phyloP scores from a whole-genome alignment of 1,140 invertebrate species.

The Conus ventricosus region DNA sequence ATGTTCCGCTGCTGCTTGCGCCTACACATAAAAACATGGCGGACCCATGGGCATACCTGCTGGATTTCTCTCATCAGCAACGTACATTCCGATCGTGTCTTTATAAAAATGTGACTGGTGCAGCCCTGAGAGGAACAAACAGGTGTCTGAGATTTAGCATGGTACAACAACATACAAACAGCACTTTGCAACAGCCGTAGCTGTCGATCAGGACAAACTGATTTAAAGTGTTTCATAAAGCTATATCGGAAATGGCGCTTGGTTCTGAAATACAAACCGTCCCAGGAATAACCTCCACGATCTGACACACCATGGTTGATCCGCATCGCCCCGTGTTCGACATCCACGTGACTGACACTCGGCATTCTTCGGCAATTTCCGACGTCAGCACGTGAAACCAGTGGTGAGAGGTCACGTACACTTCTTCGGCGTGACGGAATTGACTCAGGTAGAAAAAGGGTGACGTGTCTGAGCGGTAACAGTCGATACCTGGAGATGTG shows the following conservation, averaged over 20 bases:
- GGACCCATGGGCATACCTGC: neutral
- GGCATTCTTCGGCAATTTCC: slow-evolving; percentile 17
- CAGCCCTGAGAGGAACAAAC: neutral
- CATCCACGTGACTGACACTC: slow-evolving; percentile 23
- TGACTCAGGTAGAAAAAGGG: slow-evolving; percentile 23
- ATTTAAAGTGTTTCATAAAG: neutral
- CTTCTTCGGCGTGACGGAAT: slow-evolving; percentile 6
- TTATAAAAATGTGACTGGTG: neutral
- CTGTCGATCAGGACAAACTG: neutral
- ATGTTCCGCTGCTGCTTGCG: neutral
- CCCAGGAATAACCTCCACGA: slow-evolving; percentile 12
- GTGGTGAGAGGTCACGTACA: neutral
- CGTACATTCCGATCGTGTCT: neutral
- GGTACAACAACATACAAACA: neutral
- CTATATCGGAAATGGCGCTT: neutral
- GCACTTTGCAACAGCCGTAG: neutral
- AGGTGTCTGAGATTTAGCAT: neutral
- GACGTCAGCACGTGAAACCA: slow-evolving; percentile 25
- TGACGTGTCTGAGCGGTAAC: neutral
- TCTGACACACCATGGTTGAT: slow-evolving; percentile 17
- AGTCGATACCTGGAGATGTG: neutral
- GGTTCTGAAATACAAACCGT: slow-evolving; percentile 13
- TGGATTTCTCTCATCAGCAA: neutral
- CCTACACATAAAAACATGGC: neutral
- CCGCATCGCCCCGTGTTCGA: slow-evolving; percentile 28